Base-by-base conservation (phyloP, 2,113 vertebrate genomes). In the Motacilla alba region DNA sequence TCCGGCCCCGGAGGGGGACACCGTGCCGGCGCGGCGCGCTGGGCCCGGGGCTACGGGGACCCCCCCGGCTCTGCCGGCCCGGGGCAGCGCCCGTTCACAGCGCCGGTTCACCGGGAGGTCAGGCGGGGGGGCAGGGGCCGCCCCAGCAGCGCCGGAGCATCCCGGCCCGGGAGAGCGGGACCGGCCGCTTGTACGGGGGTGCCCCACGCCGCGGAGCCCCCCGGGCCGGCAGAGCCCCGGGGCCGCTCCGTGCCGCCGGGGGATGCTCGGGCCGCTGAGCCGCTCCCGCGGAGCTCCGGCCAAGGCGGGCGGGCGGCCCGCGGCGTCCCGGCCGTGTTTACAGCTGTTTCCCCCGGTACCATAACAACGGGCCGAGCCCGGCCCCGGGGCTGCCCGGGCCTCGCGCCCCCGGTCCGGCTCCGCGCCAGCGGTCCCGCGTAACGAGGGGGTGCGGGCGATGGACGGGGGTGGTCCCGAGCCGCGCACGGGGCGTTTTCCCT, bases 321-420 rank as follows among this genome's bases (percentile, higher is more conserved):
- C 56, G 27, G 50, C 21, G 33, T 28, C 49, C 70, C n/a, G 59
- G 49, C 74, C 80, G 44, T 97, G 96, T 96, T 97, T 96, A 95
- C 56, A 74, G 72, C 55, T 97, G 95, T 96, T 96, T 95, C 59
- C 43, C 44, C 28, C 18, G 75, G 70, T 59, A 43, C 90, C 92
- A 96, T 97, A 95, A 90, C 95, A 93, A 96, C 95, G 39, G 37
- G 31, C 63, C 58, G 20, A 31, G 63, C 62, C 41, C 49, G 14
- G 73, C 49, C 85, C 37, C 83, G 63, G 74, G 74, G 50, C 56
- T 47, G 28, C 62, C n/a, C 26, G 68, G 33, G 72, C 43, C 33
- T 66, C 53, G 74, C 47, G 47, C 33, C 23, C 53, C n/a, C 58
- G 41, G 46, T 56, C 15, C 37, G 59, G 87, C 87, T 39, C 55